phyloP scores from a whole-genome alignment of 2,888 invertebrate species.

The Cenopis cana region DNA sequence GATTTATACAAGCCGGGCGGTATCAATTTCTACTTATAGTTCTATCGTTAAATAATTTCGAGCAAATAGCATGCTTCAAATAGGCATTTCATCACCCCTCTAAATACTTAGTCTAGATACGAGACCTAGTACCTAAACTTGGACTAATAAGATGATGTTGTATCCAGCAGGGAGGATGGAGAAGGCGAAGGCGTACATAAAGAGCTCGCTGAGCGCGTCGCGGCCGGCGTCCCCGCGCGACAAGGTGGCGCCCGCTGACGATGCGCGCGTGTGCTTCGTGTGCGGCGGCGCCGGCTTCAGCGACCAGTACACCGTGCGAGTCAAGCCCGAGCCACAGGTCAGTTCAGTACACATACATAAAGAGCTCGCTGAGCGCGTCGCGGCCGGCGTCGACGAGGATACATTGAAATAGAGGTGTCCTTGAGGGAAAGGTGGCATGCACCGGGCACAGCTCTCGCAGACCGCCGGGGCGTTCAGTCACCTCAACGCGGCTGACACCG shows the following conservation, averaged over 20 bases:
- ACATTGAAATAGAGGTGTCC: too few species aligned
- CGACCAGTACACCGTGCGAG: constrained; percentile 87
- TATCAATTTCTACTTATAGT: too few species aligned
- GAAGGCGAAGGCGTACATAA: constrained; percentile 89
- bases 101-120: too few species aligned
- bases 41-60: too few species aligned
- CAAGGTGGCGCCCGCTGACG: constrained; percentile 76
- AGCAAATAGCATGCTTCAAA: too few species aligned
- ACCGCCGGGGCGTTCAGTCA: too few species aligned
- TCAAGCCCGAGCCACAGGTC: constrained; percentile 78
- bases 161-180: constrained; percentile 78
- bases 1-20: too few species aligned
- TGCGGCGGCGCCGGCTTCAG: constrained; percentile 91
- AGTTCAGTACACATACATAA: constrained; percentile 86
- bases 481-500: too few species aligned
- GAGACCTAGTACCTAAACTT: too few species aligned
- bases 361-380: constrained; percentile 87
- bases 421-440: too few species aligned
- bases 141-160: constrained; percentile 33
- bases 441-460: too few species aligned
- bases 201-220: constrained; percentile 87
- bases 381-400: constrained; percentile 76
- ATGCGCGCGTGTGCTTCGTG: constrained; percentile 82
- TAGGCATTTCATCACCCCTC: too few species aligned
- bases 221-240: constrained; percentile 83